A percentile compares a stretch with the other conserved stretches of the same genome.
phyloP scores from a whole-genome alignment of 2,888 invertebrate genomes.

The Acrobasis consociella region DNA sequence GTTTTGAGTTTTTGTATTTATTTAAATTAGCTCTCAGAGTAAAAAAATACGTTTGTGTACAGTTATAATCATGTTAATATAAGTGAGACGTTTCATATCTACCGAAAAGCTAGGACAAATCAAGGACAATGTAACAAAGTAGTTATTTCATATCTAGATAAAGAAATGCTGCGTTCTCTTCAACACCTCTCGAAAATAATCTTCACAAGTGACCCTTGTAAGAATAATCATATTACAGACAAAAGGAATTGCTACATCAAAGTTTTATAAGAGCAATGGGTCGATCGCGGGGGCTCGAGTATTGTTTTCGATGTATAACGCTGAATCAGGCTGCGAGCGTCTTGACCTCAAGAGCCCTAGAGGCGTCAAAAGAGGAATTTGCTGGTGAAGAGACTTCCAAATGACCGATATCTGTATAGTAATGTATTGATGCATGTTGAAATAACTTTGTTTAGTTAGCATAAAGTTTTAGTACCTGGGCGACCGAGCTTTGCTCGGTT shows the following conservation, averaged over 20 bases:
- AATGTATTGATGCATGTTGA: background rate
- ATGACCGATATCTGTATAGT: background rate
- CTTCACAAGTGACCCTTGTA: conserved; percentile 2
- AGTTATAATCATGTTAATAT: too few species aligned
- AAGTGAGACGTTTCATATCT: too few species aligned
- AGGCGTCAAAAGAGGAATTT: conserved; percentile 21
- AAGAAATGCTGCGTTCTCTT: background rate
- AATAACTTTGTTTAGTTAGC: too few species aligned
- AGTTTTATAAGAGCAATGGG: conserved; percentile 49
- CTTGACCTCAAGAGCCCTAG: conserved; percentile 36
- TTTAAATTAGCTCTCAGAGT: background rate
- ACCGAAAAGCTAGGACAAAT: too few species aligned
- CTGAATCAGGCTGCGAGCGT: conserved; percentile 49
- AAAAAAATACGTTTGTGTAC: background rate
- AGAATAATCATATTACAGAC: conserved; percentile 26
- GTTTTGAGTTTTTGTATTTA: background rate
- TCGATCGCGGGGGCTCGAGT: conserved; percentile 44
- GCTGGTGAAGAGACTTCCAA: conserved; percentile 10
- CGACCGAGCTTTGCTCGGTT: too few species aligned
- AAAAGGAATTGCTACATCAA: conserved; percentile 50
- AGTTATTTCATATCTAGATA: background rate
- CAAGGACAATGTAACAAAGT: too few species aligned
- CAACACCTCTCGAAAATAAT: background rate
- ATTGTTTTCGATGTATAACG: conserved; percentile 55
- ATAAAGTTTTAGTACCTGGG: too few species aligned